Conservation (phyloP, 2,888 invertebrate genomes). For the Trilocha varians region DNA sequence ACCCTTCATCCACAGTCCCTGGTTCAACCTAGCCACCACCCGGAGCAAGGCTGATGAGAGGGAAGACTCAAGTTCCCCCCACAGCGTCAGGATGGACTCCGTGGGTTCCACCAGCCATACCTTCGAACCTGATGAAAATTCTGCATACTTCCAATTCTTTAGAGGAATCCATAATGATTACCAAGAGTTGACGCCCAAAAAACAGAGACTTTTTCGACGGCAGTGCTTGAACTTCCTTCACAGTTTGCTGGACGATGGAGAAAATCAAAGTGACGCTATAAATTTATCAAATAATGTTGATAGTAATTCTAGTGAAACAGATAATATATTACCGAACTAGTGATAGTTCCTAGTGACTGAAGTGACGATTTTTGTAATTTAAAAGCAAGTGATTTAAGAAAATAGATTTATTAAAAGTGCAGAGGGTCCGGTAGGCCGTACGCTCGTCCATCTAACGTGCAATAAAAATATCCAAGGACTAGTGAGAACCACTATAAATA, state of each 20-base stretch:
- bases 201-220: constrained; percentile 46
- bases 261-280: constrained; percentile 20
- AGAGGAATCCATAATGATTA: constrained; percentile 53
- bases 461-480: too few relatives aligned
- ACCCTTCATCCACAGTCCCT: constrained; percentile 21
- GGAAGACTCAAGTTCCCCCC: constrained; percentile 3
- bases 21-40: constrained; percentile 19
- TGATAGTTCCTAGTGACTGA: background rate
- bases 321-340: background rate
- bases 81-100: constrained; percentile 10
- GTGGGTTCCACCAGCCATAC: constrained; percentile 32
- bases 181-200: constrained; percentile 35
- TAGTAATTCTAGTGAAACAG: background rate
- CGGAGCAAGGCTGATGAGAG: constrained; percentile 23
- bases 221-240: constrained; percentile 47
- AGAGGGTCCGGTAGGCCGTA: too few relatives aligned
- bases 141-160: constrained; percentile 60
- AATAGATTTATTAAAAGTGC: too few relatives aligned
- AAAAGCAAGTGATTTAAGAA: too few relatives aligned
- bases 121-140: constrained; percentile 48
- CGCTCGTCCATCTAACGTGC: too few relatives aligned
- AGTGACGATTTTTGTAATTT: too few relatives aligned
- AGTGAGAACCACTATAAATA: too few relatives aligned
- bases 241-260: constrained; percentile 48
- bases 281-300: constrained; percentile 14